phyloP scores from a whole-genome alignment of 2,888 invertebrate genomes.

The Ormyrus labotus region DNA sequence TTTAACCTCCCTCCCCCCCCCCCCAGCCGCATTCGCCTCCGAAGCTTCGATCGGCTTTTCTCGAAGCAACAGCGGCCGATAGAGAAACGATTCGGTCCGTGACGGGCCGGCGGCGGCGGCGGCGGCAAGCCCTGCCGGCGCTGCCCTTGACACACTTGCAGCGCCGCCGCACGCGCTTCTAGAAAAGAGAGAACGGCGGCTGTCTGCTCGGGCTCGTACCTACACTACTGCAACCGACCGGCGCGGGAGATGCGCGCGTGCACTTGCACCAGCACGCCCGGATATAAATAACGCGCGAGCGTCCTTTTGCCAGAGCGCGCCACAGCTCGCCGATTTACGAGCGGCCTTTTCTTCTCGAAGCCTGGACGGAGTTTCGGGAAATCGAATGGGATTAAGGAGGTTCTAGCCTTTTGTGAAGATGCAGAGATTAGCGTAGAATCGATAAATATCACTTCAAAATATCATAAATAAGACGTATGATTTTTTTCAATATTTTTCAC shows the following conservation, averaged over 20 bases:
- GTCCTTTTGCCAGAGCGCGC: neutral
- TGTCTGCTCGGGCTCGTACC: constrained; percentile 47
- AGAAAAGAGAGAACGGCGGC: constrained; percentile 23
- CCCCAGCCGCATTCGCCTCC: neutral
- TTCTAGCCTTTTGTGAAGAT: too few relatives aligned
- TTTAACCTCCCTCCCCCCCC: too few relatives aligned
- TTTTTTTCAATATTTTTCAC: too few relatives aligned
- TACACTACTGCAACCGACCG: constrained; percentile 38
- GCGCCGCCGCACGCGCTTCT: constrained; percentile 22
- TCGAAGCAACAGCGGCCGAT: neutral
- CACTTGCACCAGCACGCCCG: neutral
- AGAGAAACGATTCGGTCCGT: too few relatives aligned
- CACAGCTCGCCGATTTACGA: neutral
- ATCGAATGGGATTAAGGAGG: too few relatives aligned
- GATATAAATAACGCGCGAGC: constrained; percentile 4
- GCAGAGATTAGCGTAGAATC: too few relatives aligned
- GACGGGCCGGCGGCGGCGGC: too few relatives aligned
- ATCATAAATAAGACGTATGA: too few relatives aligned
- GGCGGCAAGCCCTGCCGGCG: constrained; percentile 22
- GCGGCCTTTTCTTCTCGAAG: neutral
- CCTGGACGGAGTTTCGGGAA: neutral
- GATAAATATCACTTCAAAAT: too few relatives aligned
- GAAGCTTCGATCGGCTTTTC: neutral
- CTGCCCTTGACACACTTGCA: constrained; percentile 75
- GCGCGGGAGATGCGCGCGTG: neutral